Base-by-base conservation (phyloP, 2,113 vertebrate species). In the Pavo muticus region DNA sequence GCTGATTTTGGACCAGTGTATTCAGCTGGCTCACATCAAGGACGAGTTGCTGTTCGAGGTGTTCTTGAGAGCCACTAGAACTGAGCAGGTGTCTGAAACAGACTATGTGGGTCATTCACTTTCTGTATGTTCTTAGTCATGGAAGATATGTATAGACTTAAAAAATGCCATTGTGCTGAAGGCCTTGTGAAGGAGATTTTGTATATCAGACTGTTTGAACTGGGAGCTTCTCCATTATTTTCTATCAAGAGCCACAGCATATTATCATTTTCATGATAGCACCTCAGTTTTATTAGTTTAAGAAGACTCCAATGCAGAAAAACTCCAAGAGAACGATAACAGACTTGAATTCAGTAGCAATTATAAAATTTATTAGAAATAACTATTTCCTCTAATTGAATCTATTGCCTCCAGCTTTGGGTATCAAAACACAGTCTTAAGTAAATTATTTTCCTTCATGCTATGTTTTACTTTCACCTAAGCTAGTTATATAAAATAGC, bases 261-360 rank as follows among this genome's bases (percentile, higher is more conserved):
- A 37, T 84, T 91, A 40, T 72, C 14, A 19, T 90, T 88, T 90
- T 83, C n/a, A 24, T 61, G 48, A 73, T 70, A 83, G 18, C n/a
- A 85, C 91, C 79, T 93, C 3, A 63, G 45, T 94, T 90, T 88
- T 89, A 77, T 80, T 86, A 45, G 48, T 86, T 93, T 91, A 90
- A 24, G 63, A 79, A 85, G 75, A 91, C 48, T 88, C 59, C 37
- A 67, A 52, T 90, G 50, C 47, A 32, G 90, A 86, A 73, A 84
- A 71, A 27, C 6, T 54, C 47, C 42, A 81, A 73, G 65, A 76
- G 47, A 69, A 18, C 47, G 35, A 64, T 70, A 85, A 45, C 35
- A 74, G 44, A 29, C 35, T 78, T 82, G n/a, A 85, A 57, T 82
- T 68, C 82, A 73, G 68, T 87, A 65, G 32, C 78, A 89, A 27